Evolutionary conservation across 2,797 vertebrate species (phyloP), one percentile per base, ranked within the genome.

Genomic region (Silurus lanzhouensis): DNA sequence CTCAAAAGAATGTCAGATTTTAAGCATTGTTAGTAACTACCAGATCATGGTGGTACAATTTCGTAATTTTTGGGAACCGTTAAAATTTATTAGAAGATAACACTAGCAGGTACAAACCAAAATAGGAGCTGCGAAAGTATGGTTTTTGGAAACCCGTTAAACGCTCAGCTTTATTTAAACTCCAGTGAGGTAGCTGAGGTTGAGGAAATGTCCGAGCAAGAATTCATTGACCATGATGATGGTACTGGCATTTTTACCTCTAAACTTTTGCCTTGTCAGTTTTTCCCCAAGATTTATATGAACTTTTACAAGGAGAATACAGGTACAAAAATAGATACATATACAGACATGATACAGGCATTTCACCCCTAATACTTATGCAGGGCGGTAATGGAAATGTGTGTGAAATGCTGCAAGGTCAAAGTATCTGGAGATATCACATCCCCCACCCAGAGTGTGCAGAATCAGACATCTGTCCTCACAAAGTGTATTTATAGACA

Each of bases 401-500:
- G 22, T 60, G 71, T 31, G 25, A 22, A 19, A 74, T 44, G 20
- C 79, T 75, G 82, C 85, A 83, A 86, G 75, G 83, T 87, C 80
- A 76, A 9, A 79, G 48, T 46, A 19, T 72, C 77, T 58, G 70
- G 27, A 83, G 80, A 82, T 57, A 55, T 68, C 44, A 20, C 46
- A 17, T 67, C 61, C 25, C 74, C 8, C 72, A n/a, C 57, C 63
- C 25, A 38, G 68, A 48, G 13, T 44, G 27, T 74, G 46, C 17
- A 74, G 63, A 66, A 84, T 61, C 46, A 44, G 27, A 13, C 82
- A 46, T 13, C 67, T 63, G 14, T 68, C 82, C 48, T 58, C 27
- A 20, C 64, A 5, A 25, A 74, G 22, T 48, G 27, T 72, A 70
- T 72, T 83, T 70, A 77, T 79, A 79, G 81, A 86, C 70, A 76